Evolutionary conservation across 2,113 vertebrate species (phyloP).

Genomic region (Lasiurus borealis): DNA sequence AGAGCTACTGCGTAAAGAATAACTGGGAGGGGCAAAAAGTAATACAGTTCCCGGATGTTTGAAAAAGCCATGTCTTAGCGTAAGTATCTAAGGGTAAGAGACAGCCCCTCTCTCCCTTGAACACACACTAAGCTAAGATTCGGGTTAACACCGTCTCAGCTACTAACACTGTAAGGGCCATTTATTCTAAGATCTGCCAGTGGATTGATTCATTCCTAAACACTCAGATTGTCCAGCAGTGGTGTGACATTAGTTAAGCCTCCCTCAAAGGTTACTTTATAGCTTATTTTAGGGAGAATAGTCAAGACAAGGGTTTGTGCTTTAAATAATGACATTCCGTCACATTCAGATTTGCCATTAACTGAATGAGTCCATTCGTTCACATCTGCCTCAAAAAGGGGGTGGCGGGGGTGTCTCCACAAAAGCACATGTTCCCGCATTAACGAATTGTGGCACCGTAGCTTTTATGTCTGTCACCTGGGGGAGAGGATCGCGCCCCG

Average conservation of each 20-base stretch:
- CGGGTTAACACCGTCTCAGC: not conserved
- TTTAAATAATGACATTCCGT: conserved; percentile 68
- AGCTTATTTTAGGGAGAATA: conserved; percentile 63
- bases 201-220: conserved; percentile 14
- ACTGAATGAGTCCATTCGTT: conserved; percentile 69
- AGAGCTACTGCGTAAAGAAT: not conserved
- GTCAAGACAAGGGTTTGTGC: conserved; percentile 55
- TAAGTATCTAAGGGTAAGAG: not conserved
- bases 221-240: conserved; percentile 16
- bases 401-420: not conserved
- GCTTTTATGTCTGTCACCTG: conserved; percentile 78
- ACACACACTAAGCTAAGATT: not conserved
- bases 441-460: conserved; percentile 81
- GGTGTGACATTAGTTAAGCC: conserved; percentile 51
- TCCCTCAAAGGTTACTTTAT: conserved; percentile 38
- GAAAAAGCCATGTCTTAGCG: not conserved
- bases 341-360: conserved; percentile 58
- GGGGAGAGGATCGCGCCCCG: conserved; percentile 67
- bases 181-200: not conserved
- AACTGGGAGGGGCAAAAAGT: not conserved
- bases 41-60: not conserved
- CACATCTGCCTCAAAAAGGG: conserved; percentile 72
- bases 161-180: not conserved
- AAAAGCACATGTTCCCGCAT: conserved; percentile 62
- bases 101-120: not conserved